These are phyloP conservation scores for Mythimna loreyi DNA, from an alignment of 2,888 invertebrate species.

Conservation along the genomic window DNA sequence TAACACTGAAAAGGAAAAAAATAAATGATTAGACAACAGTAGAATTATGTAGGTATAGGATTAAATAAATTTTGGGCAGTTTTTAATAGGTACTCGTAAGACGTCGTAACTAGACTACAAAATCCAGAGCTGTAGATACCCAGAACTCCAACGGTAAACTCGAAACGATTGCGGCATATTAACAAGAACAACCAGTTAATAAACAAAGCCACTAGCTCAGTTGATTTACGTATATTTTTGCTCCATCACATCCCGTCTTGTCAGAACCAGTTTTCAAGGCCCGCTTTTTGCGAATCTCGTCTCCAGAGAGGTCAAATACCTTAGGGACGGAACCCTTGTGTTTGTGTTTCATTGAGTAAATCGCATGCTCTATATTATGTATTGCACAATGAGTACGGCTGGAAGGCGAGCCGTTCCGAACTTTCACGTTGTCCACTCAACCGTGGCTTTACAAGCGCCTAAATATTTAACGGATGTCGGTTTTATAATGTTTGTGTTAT, in stretches of 20 bases:
- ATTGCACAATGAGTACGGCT: constrained; percentile 65
- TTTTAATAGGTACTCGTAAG: not conserved
- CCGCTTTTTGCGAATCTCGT: constrained; percentile 76
- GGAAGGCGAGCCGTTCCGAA: constrained; percentile 47
- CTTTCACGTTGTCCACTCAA: constrained; percentile 61
- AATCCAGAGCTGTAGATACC: constrained; percentile 3
- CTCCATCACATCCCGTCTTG: constrained; percentile 65
- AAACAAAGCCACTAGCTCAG: constrained; percentile 43
- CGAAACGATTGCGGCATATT: constrained; percentile 16
- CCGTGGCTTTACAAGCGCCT: constrained; percentile 47
- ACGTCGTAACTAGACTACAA: not conserved
- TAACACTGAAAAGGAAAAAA: constrained; percentile 80
- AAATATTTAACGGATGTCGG: constrained; percentile 37
- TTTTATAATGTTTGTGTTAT: constrained; percentile 23
- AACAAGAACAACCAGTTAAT: constrained; percentile 15
- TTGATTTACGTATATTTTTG: constrained; percentile 58
- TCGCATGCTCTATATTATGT: constrained; percentile 70
- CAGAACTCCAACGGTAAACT: constrained; percentile 46
- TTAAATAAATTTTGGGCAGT: not conserved
- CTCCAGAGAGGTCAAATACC: constrained; percentile 77
- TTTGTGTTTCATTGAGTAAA: constrained; percentile 72
- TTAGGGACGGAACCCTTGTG: constrained; percentile 57
- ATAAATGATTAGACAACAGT: not conserved
- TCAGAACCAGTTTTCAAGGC: constrained; percentile 78
- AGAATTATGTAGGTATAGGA: not conserved